phyloP scores from a whole-genome alignment of 2,888 invertebrate species.

The Ctena decussata region DNA sequence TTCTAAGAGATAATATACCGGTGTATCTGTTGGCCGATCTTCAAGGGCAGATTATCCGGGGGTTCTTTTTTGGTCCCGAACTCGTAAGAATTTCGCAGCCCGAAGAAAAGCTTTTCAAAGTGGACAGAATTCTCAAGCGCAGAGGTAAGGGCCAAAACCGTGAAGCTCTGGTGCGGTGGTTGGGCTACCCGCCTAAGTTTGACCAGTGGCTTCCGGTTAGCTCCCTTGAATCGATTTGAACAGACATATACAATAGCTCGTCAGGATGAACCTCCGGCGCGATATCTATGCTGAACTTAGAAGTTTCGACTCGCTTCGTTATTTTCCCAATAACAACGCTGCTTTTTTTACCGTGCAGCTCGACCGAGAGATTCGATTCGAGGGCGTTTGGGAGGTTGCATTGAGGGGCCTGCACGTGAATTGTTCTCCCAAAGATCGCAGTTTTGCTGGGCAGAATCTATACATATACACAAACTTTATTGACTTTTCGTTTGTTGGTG shows the following conservation, averaged over 20 bases:
- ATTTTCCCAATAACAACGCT: background rate
- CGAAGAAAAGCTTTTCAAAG: background rate
- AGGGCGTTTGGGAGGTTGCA: background rate
- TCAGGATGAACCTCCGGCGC: background rate
- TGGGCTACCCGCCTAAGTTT: background rate
- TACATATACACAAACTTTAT: conserved; percentile 5
- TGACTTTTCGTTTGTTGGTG: conserved; percentile 5
- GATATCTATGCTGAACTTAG: background rate
- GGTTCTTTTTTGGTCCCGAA: conserved; percentile 11
- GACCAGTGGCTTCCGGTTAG: background rate
- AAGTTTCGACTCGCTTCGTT: background rate
- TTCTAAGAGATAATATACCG: conserved; percentile 5
- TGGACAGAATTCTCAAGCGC: background rate
- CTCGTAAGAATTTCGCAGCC: background rate
- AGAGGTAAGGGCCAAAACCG: background rate
- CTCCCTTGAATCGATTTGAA: background rate
- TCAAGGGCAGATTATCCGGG: background rate
- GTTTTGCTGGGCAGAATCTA: background rate
- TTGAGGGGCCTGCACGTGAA: background rate
- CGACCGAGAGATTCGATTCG: background rate
- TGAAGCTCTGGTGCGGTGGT: background rate
- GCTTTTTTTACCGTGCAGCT: background rate
- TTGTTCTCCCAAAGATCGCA: background rate
- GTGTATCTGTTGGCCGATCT: conserved; percentile 1
- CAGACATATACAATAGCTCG: background rate